Percentiles rank a stretch among this genome's conserved stretches.
Conservation (phyloP, 2,113 vertebrate genomes). For the Solea solea region DNA sequence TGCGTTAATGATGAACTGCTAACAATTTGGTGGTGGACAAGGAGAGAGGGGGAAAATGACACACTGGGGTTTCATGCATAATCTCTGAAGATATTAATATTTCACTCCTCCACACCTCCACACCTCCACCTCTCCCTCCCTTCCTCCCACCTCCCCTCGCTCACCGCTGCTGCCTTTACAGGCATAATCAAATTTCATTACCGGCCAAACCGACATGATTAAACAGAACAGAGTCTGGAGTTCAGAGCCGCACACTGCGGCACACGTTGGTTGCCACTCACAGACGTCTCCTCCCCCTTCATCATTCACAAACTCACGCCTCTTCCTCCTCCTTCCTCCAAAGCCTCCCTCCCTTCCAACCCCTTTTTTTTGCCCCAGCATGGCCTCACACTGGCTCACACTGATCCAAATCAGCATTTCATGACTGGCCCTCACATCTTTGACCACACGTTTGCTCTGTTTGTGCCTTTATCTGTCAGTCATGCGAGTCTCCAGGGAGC, state of each 20-base stretch:
- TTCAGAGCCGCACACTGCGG: constrained; percentile 74
- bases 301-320: constrained; percentile 59
- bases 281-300: constrained; percentile 58
- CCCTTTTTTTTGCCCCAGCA: constrained; percentile 20
- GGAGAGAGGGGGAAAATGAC: constrained; percentile 94
- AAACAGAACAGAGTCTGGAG: constrained; percentile 94
- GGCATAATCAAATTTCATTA: constrained; percentile 99
- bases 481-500: constrained; percentile 53
- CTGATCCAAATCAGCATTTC: constrained; percentile 72
- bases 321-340: background rate
- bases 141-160: constrained; percentile 20
- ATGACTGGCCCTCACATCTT: constrained; percentile 63
- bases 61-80: constrained; percentile 98
- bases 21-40: constrained; percentile 98
- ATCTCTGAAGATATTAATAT: constrained; percentile 99
- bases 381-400: constrained; percentile 40
- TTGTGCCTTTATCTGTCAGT: constrained; percentile 67
- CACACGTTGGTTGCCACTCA: constrained; percentile 71
- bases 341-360: background rate
- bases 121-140: background rate
- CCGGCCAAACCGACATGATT: constrained; percentile 96
- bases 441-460: constrained; percentile 60
- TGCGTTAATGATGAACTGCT: constrained; percentile 99
- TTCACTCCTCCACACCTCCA: constrained; percentile 77
- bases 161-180: constrained; percentile 86